A percentile compares a stretch with the other conserved stretches of the same genome.
Conservation (phyloP, 2,888 invertebrate genomes). For the Malthinus seriepunctatus region DNA sequence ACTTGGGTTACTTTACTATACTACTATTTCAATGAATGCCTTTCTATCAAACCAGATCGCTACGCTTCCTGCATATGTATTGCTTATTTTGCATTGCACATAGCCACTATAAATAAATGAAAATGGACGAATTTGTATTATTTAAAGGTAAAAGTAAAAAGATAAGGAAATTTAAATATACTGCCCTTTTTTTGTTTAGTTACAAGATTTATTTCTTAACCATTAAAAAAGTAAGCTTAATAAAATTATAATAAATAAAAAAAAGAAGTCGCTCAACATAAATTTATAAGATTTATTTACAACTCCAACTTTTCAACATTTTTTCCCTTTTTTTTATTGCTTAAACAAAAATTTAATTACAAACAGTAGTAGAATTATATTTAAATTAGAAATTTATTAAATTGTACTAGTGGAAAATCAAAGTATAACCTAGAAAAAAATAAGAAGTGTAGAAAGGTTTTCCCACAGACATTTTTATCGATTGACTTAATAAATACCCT, state of each 20-base stretch:
- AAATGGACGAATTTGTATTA: slow-evolving; percentile 24
- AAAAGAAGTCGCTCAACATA: too few species aligned
- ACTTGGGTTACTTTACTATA: slow-evolving; percentile 8
- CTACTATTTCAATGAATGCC: slow-evolving; percentile 11
- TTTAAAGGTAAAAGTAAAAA: not conserved
- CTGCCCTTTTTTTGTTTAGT: not conserved
- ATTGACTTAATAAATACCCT: slow-evolving; percentile 20
- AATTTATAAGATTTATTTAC: too few species aligned
- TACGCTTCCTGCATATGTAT: slow-evolving; percentile 27
- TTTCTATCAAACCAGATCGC: slow-evolving; percentile 20
- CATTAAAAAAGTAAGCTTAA: too few species aligned
- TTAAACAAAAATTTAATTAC: too few species aligned
- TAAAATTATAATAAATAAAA: too few species aligned
- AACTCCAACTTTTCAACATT: too few species aligned
- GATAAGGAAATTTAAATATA: slow-evolving; percentile 1
- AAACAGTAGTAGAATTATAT: too few species aligned
- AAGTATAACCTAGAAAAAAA: not conserved
- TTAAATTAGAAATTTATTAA: too few species aligned
- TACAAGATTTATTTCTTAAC: too few species aligned
- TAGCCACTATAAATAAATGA: slow-evolving; percentile 20
- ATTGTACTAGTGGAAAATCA: not conserved
- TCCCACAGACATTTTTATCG: slow-evolving; percentile 14
- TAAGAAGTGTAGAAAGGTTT: slow-evolving; percentile 2
- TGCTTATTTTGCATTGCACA: slow-evolving; percentile 24
- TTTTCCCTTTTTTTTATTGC: too few species aligned